phyloP scores from a whole-genome alignment of 2,797 vertebrate genomes.

The Pseudotriccus pelzelni region DNA sequence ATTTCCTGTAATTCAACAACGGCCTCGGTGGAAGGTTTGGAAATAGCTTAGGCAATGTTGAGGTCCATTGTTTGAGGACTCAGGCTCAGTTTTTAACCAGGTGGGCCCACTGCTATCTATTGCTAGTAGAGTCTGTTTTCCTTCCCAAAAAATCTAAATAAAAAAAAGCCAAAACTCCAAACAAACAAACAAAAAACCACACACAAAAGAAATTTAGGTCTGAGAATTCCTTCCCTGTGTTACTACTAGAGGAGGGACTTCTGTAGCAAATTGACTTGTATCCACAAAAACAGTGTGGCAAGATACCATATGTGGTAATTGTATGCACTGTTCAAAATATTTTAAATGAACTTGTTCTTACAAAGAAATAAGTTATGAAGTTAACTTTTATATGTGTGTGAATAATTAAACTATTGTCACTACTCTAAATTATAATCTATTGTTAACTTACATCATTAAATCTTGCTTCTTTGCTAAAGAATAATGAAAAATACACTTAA shows the following conservation, averaged over 20 bases:
- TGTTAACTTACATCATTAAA: conserved; percentile 84
- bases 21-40: background rate
- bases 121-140: background rate
- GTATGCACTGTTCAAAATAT: conserved; percentile 76
- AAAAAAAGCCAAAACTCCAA: background rate
- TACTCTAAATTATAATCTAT: conserved; percentile 83
- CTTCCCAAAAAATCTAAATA: background rate
- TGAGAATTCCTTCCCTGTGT: background rate
- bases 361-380: conserved; percentile 80
- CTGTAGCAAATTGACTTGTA: conserved; percentile 66
- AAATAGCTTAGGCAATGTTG: background rate
- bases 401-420: conserved; percentile 85
- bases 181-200: no score
- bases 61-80: background rate
- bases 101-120: background rate
- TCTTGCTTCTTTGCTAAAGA: conserved; percentile 80
- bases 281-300: conserved; percentile 59
- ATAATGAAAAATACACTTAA: conserved; percentile 84
- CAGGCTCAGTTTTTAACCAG: background rate
- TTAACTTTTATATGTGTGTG: conserved; percentile 80
- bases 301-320: conserved; percentile 63
- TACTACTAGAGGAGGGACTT: conserved; percentile 33
- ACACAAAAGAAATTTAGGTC: background rate
- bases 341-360: conserved; percentile 78
- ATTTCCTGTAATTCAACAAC: conserved; percentile 33